phyloP scores from a whole-genome alignment of 2,888 invertebrate genomes.

The Auanema sp. region DNA sequence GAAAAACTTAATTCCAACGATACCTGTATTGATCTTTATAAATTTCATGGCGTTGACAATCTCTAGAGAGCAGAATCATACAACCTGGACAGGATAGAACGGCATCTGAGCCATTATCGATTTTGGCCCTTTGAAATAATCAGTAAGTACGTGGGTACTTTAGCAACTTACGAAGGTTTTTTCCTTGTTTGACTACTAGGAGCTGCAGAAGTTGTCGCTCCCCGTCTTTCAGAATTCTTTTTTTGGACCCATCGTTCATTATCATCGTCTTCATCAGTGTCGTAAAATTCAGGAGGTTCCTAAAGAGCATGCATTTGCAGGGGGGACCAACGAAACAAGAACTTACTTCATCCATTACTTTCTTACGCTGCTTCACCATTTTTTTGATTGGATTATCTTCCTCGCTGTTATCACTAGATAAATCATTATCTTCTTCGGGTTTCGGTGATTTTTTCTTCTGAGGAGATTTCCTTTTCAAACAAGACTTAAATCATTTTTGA shows the following conservation, averaged over 20 bases:
- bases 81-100: constrained; percentile 72
- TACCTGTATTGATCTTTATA: constrained; percentile 69
- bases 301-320: not conserved
- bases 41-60: constrained; percentile 70
- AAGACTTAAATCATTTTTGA: constrained; percentile 2
- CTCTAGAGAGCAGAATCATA: constrained; percentile 70
- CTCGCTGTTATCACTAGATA: constrained; percentile 20
- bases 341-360: constrained; percentile 27
- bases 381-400: constrained; percentile 38
- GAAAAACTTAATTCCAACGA: not conserved
- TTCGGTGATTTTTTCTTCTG: constrained; percentile 8
- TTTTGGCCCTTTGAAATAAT: constrained; percentile 7
- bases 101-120: constrained; percentile 66
- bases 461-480: not conserved
- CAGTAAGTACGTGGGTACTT: too few species aligned
- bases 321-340: not conserved
- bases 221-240: constrained; percentile 5
- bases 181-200: too few species aligned
- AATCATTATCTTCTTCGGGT: constrained; percentile 22
- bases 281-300: constrained; percentile 66
- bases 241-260: constrained; percentile 70
- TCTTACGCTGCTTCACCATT: constrained; percentile 27
- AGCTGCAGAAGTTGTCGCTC: not conserved
- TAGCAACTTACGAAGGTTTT: not conserved
- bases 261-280: constrained; percentile 69